These are phyloP conservation scores for Chaetura pelagica DNA, from an alignment of 2,113 vertebrate genomes.

Conservation along the genomic window DNA sequence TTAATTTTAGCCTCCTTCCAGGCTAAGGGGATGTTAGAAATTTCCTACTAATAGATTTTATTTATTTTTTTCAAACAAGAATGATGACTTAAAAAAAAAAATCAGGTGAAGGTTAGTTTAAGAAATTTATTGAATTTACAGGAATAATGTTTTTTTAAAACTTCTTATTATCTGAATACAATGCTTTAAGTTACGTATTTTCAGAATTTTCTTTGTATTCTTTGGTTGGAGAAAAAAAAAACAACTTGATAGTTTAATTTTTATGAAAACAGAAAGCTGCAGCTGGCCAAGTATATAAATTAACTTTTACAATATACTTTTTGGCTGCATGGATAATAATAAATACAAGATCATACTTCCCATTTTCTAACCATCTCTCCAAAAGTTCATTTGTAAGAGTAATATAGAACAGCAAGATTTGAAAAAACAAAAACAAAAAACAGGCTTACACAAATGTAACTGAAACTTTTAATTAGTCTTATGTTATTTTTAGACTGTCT, in stretches of 20 bases:
- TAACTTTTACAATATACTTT: background rate
- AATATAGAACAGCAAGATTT: conserved; percentile 24
- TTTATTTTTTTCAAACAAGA: background rate
- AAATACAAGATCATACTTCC: background rate
- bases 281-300: background rate
- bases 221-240: background rate
- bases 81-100: background rate
- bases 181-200: background rate
- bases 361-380: background rate
- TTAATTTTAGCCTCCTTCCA: background rate
- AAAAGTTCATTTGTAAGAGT: conserved; percentile 41
- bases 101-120: background rate
- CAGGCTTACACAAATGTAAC: conserved; percentile 48
- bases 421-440: background rate
- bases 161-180: background rate
- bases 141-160: background rate
- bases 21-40: background rate
- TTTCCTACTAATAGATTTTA: background rate
- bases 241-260: background rate
- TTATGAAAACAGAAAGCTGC: background rate
- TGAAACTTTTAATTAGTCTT: conserved; percentile 74
- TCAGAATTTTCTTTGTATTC: background rate
- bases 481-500: conserved; percentile 74
- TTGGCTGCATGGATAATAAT: background rate
- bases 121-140: background rate